These are phyloP conservation scores for Himalopsyche japonica DNA, from an alignment of 2,888 invertebrate genomes.

Conservation along the genomic window DNA sequence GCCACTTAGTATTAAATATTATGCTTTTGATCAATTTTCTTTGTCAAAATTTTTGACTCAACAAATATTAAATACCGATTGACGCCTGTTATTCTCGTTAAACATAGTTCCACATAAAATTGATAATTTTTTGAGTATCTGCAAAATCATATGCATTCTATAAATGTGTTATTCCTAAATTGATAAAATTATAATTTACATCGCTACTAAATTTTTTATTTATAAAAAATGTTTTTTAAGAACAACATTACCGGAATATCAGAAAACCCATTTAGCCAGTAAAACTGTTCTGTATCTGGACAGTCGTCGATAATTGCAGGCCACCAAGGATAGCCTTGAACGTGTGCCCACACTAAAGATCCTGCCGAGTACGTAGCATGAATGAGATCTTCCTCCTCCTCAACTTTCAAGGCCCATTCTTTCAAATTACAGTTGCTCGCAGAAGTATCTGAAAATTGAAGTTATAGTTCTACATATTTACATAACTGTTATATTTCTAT, in stretches of 20 bases:
- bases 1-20: too few species aligned
- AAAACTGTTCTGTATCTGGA: slow-evolving; percentile 64
- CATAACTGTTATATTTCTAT: too few species aligned
- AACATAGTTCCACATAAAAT: too few species aligned
- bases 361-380: slow-evolving; percentile 65
- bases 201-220: too few species aligned
- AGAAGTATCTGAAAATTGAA: slow-evolving; percentile 48
- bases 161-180: background rate
- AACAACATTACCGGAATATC: slow-evolving; percentile 56
- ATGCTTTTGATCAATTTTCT: too few species aligned
- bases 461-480: background rate
- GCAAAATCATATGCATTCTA: too few species aligned
- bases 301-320: slow-evolving; percentile 73
- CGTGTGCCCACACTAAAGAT: slow-evolving; percentile 67
- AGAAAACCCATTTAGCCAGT: slow-evolving; percentile 61
- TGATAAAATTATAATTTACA: background rate
- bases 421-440: slow-evolving; percentile 58
- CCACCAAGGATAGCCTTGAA: slow-evolving; percentile 70
- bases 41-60: too few species aligned
- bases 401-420: slow-evolving; percentile 52
- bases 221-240: background rate
- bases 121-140: too few species aligned
- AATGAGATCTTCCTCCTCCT: slow-evolving; percentile 60
- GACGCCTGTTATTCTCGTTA: too few species aligned
- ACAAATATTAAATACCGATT: too few species aligned